Evolutionary conservation across 2,888 invertebrate species (phyloP).

Genomic region (Hydrotaea diabolus): DNA sequence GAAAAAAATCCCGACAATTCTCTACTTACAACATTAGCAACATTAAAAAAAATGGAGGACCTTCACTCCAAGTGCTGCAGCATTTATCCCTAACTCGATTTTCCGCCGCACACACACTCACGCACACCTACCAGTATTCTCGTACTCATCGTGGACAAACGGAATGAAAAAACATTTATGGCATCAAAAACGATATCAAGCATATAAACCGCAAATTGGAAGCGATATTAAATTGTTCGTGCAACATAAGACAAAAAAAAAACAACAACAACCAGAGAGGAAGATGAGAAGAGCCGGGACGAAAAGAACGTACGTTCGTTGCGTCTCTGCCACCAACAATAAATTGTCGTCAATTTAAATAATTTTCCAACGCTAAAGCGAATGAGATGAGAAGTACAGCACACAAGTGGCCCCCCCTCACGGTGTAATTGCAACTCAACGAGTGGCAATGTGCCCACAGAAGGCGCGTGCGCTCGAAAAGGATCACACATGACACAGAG

Average conservation of each 20-base stretch:
- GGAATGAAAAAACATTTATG: conserved; percentile 58
- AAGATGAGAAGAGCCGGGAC: background rate
- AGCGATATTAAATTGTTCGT: conserved; percentile 81
- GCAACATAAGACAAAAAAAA: conserved; percentile 72
- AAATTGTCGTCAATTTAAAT: conserved; percentile 79
- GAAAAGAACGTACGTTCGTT: conserved; percentile 45
- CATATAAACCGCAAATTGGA: conserved; percentile 81
- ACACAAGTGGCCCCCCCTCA: background rate
- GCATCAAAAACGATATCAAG: conserved; percentile 68
- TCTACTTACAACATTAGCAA: conserved; percentile 53
- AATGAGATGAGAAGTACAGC: background rate
- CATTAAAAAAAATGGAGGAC: conserved; percentile 62
- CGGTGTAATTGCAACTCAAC: conserved; percentile 27
- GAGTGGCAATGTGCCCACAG: conserved; percentile 10
- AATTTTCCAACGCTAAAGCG: conserved; percentile 66
- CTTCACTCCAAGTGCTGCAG: conserved; percentile 52
- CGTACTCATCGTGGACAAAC: conserved; percentile 5
- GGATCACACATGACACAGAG: background rate
- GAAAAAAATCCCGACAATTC: conserved; percentile 2
- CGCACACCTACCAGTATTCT: conserved; percentile 16
- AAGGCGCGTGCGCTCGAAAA: conserved; percentile 47
- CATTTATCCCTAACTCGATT: conserved; percentile 62
- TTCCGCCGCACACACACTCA: background rate
- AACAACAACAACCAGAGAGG: conserved; percentile 5
- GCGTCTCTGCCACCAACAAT: conserved; percentile 69